Percentiles rank a stretch among this genome's conserved stretches.
Evolutionary conservation across 2,797 vertebrate genomes (phyloP).

Genomic region (Danionella dracula): DNA sequence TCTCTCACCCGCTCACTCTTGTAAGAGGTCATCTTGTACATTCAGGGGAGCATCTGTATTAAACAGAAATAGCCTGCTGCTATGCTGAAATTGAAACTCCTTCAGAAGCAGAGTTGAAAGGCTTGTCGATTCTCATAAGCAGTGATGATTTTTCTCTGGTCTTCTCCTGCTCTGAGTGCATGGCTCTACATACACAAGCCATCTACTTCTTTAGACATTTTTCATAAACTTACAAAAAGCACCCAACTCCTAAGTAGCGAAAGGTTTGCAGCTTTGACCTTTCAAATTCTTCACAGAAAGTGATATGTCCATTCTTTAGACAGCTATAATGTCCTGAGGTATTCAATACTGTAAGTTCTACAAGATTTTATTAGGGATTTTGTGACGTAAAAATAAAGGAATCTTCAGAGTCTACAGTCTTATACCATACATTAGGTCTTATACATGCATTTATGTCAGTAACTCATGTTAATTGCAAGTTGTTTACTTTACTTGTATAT

Average conservation of each 20-base stretch:
- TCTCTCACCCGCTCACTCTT: not conserved
- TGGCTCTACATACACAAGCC: not conserved
- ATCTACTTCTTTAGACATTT: conserved; percentile 16
- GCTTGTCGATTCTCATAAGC: conserved; percentile 23
- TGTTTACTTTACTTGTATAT: too few relatives aligned
- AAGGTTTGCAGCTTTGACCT: conserved; percentile 32
- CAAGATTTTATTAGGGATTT: too few relatives aligned
- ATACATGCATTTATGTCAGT: too few relatives aligned
- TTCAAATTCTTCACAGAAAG: conserved; percentile 17
- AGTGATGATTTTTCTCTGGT: conserved; percentile 15
- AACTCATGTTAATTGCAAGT: too few relatives aligned
- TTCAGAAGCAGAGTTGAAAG: conserved; percentile 12
- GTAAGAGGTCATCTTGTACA: conserved; percentile 18
- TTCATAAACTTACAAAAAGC: conserved; percentile 19
- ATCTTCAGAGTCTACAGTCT: too few relatives aligned
- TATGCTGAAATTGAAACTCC: conserved; percentile 13
- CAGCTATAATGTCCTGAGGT: not conserved
- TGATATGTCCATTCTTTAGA: conserved; percentile 19
- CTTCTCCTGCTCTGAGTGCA: not conserved
- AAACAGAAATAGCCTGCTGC: conserved; percentile 15
- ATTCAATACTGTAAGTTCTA: not conserved
- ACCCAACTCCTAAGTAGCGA: conserved; percentile 1
- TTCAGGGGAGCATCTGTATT: conserved; percentile 9
- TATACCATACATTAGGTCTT: too few relatives aligned
- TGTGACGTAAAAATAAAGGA: too few relatives aligned